phyloP scores from a whole-genome alignment of 2,888 invertebrate genomes.

The Lepidonotus clava region DNA sequence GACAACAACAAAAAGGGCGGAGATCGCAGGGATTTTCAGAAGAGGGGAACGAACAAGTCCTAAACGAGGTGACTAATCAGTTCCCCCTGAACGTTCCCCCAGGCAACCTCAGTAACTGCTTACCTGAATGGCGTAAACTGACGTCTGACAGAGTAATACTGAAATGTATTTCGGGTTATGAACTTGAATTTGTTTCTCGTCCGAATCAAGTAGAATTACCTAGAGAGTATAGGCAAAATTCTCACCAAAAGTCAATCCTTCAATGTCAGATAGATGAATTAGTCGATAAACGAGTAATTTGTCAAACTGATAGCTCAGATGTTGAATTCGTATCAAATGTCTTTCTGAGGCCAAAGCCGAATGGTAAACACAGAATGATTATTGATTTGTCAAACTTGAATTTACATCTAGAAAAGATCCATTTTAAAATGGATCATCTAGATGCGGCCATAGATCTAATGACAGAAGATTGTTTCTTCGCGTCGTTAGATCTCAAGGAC shows the following conservation, averaged over 20 bases:
- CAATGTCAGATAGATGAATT: not conserved
- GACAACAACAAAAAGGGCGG: no score
- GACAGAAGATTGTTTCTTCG: not conserved
- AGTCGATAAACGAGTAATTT: not conserved
- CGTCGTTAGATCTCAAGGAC: slow-evolving; percentile 1
- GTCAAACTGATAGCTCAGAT: not conserved
- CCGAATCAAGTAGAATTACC: not conserved
- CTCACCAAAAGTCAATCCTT: not conserved
- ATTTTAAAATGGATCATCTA: slow-evolving; percentile 16
- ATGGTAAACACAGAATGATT: not conserved
- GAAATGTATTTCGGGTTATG: no score
- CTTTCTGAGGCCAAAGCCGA: not conserved
- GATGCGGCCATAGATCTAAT: not conserved
- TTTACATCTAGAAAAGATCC: not conserved
- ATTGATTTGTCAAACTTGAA: not conserved
- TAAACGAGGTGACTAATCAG: no score
- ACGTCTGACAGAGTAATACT: no score
- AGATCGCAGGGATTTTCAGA: no score
- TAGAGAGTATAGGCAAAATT: not conserved
- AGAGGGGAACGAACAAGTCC: no score
- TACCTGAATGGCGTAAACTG: no score
- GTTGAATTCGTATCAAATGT: not conserved
- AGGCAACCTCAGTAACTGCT: no score
- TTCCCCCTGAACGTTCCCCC: no score
- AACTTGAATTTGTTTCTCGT: not conserved